Conservation (phyloP, 1,140 invertebrate species). For the Drosophila bocqueti region DNA sequence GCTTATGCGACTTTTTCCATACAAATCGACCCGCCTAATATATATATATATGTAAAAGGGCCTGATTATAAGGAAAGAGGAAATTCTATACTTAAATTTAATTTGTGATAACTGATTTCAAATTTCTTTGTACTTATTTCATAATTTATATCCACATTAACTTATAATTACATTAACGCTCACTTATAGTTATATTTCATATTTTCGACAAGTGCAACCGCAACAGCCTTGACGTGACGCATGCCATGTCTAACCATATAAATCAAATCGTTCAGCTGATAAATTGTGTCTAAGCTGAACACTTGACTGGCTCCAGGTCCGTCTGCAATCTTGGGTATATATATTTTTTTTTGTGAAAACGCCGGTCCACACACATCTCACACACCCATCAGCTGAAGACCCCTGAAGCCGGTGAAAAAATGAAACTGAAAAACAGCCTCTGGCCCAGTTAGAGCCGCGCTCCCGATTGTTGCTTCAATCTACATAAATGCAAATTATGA, state of each 20-base stretch:
- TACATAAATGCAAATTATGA: conserved; percentile 65
- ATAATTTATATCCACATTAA: not conserved
- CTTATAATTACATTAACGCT: not conserved
- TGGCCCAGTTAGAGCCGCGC: conserved; percentile 33
- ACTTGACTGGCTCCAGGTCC: conserved; percentile 69
- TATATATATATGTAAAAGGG: too few relatives aligned
- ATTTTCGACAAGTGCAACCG: conserved; percentile 19
- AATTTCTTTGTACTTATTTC: not conserved
- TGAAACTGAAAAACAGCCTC: conserved; percentile 24
- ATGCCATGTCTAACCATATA: conserved; percentile 80
- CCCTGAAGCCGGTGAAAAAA: conserved; percentile 8
- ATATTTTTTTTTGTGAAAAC: conserved; percentile 36
- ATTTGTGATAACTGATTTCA: too few relatives aligned
- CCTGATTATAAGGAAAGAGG: too few relatives aligned
- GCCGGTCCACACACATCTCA: conserved; percentile 15
- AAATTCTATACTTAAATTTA: too few relatives aligned
- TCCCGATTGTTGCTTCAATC: conserved; percentile 53
- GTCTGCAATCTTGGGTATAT: conserved; percentile 22
- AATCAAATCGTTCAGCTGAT: conserved; percentile 81
- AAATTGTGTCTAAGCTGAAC: conserved; percentile 78
- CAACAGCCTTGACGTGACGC: conserved; percentile 59
- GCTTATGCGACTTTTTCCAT: too few relatives aligned
- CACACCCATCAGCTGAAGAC: conserved; percentile 12
- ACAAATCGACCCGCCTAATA: too few relatives aligned
- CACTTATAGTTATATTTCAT: not conserved